Percentiles rank a stretch among this genome's conserved stretches.
Evolutionary conservation across 2,797 vertebrate species (phyloP).

Genomic region (Smutsia gigantea): DNA sequence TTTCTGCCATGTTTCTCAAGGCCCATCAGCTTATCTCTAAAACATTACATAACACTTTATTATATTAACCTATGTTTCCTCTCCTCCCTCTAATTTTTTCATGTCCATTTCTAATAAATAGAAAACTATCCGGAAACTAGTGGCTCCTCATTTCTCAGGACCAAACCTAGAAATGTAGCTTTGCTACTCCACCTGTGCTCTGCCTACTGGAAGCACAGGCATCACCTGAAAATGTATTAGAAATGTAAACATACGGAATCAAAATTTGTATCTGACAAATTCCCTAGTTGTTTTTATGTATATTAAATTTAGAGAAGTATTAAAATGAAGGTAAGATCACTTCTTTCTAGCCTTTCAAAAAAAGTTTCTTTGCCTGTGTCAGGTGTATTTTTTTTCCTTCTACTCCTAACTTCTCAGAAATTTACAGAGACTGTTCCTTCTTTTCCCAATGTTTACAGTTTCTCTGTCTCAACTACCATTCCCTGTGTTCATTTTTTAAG

Average conservation of each 20-base stretch:
- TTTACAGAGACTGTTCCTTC: not conserved
- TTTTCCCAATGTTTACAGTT: not conserved
- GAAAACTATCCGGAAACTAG: not conserved
- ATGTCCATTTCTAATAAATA: slow-evolving; percentile 34
- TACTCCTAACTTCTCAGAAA: not conserved
- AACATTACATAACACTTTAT: not conserved
- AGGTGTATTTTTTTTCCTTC: not conserved
- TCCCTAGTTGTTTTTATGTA: not conserved
- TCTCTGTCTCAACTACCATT: not conserved
- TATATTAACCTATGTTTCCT: not conserved
- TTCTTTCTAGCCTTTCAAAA: not conserved
- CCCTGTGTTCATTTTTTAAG: not conserved
- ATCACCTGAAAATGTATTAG: not conserved
- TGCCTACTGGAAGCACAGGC: not conserved
- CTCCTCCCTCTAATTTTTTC: not conserved
- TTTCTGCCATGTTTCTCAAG: not conserved
- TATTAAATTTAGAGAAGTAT: not conserved
- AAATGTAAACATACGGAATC: not conserved
- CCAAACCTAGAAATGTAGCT: not conserved
- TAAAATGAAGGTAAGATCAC: not conserved
- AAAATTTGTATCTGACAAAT: not conserved
- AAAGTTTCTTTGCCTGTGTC: not conserved
- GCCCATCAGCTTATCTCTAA: not conserved
- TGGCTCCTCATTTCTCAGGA: not conserved
- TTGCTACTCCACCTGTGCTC: not conserved